These are phyloP conservation scores for Gortyna flavago DNA, from an alignment of 2,888 invertebrate species.

Conservation along the genomic window DNA sequence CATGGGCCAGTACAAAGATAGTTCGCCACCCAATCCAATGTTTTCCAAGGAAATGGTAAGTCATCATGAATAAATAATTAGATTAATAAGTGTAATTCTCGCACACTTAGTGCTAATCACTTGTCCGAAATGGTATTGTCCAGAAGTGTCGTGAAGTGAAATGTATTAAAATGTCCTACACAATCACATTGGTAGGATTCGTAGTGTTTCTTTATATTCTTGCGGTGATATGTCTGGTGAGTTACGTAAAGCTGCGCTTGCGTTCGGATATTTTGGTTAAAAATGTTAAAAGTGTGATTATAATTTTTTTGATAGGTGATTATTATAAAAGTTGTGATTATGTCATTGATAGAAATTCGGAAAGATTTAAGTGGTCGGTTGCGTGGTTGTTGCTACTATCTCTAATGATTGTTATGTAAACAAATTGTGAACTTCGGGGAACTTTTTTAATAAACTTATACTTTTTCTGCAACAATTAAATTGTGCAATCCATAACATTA, in stretches of 20 bases:
- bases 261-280: slow-evolving; percentile 11
- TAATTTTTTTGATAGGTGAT: slow-evolving; percentile 5
- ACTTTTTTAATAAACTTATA: not conserved
- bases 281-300: not conserved
- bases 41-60: slow-evolving; percentile 85
- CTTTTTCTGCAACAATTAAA: not conserved
- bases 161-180: slow-evolving; percentile 56
- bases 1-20: slow-evolving; percentile 69
- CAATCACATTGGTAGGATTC: slow-evolving; percentile 41
- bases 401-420: slow-evolving; percentile 41
- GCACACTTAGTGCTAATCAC: slow-evolving; percentile 53
- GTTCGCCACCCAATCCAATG: slow-evolving; percentile 71
- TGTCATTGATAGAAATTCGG: slow-evolving; percentile 39
- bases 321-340: slow-evolving; percentile 24
- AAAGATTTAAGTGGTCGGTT: slow-evolving; percentile 27
- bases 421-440: slow-evolving; percentile 7
- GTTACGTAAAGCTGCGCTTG: slow-evolving; percentile 51
- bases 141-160: slow-evolving; percentile 37
- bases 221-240: slow-evolving; percentile 63
- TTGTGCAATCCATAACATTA: not conserved
- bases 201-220: slow-evolving; percentile 61
- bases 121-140: slow-evolving; percentile 50
- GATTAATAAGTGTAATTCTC: slow-evolving; percentile 57
- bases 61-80: slow-evolving; percentile 75
- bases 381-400: slow-evolving; percentile 12